These are phyloP conservation scores for Drosophila albomicans DNA, from an alignment of 1,140 invertebrate genomes.

Conservation along the genomic window DNA sequence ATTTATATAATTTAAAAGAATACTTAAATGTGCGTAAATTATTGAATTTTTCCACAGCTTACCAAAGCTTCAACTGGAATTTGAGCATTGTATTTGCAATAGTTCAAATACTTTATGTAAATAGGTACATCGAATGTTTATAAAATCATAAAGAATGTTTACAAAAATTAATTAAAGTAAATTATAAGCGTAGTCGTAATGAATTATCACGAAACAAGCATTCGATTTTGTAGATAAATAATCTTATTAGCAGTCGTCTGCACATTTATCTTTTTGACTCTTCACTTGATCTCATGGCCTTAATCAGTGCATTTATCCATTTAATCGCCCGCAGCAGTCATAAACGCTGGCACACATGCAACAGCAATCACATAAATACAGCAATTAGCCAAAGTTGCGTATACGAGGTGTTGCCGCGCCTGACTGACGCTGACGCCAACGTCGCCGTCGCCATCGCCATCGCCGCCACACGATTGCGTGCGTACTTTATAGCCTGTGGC, in stretches of 20 bases:
- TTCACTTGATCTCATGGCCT: constrained; percentile 29
- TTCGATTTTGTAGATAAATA: neutral
- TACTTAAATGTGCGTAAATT: too few relatives aligned
- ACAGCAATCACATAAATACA: constrained; percentile 39
- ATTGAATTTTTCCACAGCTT: too few relatives aligned
- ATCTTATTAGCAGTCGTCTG: neutral
- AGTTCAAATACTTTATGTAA: too few relatives aligned
- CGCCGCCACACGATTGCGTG: constrained; percentile 23
- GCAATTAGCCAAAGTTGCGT: constrained; percentile 63
- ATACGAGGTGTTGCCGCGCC: constrained; percentile 52
- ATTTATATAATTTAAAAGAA: too few relatives aligned
- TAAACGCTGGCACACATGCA: constrained; percentile 50
- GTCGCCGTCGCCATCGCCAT: too few relatives aligned
- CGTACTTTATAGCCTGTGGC: constrained; percentile 33
- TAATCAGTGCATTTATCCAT: constrained; percentile 35
- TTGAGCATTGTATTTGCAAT: neutral
- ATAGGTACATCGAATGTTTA: too few relatives aligned
- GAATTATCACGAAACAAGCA: neutral
- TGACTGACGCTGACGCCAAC: neutral
- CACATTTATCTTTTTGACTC: neutral
- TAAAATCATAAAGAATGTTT: too few relatives aligned
- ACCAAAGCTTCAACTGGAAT: neutral
- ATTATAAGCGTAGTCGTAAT: too few relatives aligned
- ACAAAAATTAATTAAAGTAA: too few relatives aligned
- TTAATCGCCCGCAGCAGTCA: constrained; percentile 28